Evolutionary conservation across 2,888 invertebrate genomes (phyloP), one percentile per base, ranked within the genome.

Genomic region (Andrena marginata): DNA sequence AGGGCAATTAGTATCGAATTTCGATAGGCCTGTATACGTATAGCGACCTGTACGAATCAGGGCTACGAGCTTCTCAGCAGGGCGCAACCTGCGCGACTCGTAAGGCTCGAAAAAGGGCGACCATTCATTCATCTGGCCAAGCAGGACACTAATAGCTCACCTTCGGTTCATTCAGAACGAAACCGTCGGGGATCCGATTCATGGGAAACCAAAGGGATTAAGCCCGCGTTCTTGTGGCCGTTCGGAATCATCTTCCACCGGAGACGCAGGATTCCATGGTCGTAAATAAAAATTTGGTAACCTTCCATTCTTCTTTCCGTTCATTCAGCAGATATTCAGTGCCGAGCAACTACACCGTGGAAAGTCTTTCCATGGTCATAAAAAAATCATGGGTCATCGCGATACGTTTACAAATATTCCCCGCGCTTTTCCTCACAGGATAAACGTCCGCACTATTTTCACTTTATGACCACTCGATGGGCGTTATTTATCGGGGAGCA

Each of bases 1-100:
- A 64, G 89, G 91, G 90, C 91, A 92, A 93, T 93, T 92, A 92
- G 93, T 93, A 92, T 93, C 92, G 89, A 87, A 92, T 93, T 91
- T 92, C 93, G 91, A 92, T 90, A 82, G 87, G 89, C 89, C 79
- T 80, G 73, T 72, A 65, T 72, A 77, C 54, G 70, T 80, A 63
- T 87, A 88, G 88, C 89, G 88, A 91, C 90, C 91, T 91, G 90
- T 73, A 84, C 81, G 86, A 88, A 87, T 85, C 83, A 80, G 77
- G 84, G 82, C 88, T 78, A 72, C 85, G 89, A 87, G 80, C 85
- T 87, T 87, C 92, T 72, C 92, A 91, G 90, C 89, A 62, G 89
- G 89, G 85, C 80, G 90, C 89, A 92, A 92, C 89, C 91, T 91
- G 91, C 90, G 74, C 89, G 88, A 89, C 88, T 89, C 79, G 87